Percentiles rank a stretch among this genome's conserved stretches.
Evolutionary conservation across 2,797 vertebrate genomes (phyloP).

Genomic region (Oophaga sylvatica): DNA sequence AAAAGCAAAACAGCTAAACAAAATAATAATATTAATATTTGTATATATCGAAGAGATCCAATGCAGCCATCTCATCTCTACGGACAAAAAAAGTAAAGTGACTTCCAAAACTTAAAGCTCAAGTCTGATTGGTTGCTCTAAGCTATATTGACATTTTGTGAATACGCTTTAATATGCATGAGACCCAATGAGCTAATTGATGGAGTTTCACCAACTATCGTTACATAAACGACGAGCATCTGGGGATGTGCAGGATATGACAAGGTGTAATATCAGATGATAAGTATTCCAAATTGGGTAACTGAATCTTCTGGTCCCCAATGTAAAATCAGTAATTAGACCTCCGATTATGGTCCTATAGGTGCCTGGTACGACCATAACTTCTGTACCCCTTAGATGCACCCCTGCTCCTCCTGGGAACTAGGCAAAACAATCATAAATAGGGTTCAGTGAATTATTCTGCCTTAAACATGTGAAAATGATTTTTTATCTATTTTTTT

Average conservation of each 20-base stretch:
- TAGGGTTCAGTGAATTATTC: too few species aligned
- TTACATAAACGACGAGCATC: neutral
- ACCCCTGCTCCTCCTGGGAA: too few species aligned
- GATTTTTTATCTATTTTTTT: too few species aligned
- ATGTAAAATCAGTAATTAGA: neutral
- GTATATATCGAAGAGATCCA: neutral
- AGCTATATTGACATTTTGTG: too few species aligned
- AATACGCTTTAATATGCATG: too few species aligned
- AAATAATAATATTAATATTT: neutral
- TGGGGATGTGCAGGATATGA: neutral
- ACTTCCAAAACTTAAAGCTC: neutral
- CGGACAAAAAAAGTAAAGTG: neutral
- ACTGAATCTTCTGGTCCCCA: neutral
- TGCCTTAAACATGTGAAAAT: too few species aligned
- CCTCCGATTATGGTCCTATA: neutral
- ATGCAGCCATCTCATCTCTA: neutral
- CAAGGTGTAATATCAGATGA: neutral
- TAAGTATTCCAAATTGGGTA: neutral
- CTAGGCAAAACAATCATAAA: too few species aligned
- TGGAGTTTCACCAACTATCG: neutral
- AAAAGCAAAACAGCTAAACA: neutral
- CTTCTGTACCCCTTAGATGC: neutral
- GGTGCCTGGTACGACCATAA: neutral
- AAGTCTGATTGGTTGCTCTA: neutral
- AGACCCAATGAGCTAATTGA: neutral